Base-by-base conservation (phyloP, 1,140 invertebrate genomes). In the Holotrichia oblita region DNA sequence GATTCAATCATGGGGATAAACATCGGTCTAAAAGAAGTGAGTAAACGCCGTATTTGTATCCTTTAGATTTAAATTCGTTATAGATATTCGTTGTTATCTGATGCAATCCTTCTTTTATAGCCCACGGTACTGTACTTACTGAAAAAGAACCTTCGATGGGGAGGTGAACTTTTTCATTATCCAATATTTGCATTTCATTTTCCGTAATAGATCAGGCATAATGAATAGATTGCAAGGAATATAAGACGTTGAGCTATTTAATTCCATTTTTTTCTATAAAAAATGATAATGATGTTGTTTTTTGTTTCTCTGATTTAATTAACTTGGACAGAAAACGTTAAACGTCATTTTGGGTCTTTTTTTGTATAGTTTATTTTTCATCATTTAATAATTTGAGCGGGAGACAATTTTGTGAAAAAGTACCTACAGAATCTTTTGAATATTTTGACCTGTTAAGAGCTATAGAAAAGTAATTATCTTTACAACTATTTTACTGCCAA, bases 1-100 rank as follows among this genome's bases (percentile, higher is more conserved):
- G 80, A 6, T 91, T 22, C 90, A 84, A 82, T 93, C 90, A 89
- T 85, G 0, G 89, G 81, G 0, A 90, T 75, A 9, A 85, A 86
- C 3, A 89, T 89, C 75, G 87, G 86, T 9, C 88, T 87, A n/a
- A 1, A 85, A 85, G 72, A 90, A 87, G 20, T n/a, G 87, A 87
- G 80, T 89, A 90, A 12, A 88, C 90, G 9, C 81, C 82, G 78
- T 81, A 85, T 80, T 55, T 55, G 79, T 79, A 48, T 82, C 61
- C 41, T 81, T 83, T 77, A 80, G 77, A 24, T 48, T 76, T 79
- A 78, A 80, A 80, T 22, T 40, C 4, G 42, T 79, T 27, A 59
- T 84, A 85, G 22, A 84, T 81, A 78, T 84, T 77, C 41, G 83
- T 83, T 81, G 83, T 84, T 34, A 82, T 79, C 0, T 78, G 82